phyloP scores from a whole-genome alignment of 2,113 vertebrate species.

The Cyprinodon brontotheroides region DNA sequence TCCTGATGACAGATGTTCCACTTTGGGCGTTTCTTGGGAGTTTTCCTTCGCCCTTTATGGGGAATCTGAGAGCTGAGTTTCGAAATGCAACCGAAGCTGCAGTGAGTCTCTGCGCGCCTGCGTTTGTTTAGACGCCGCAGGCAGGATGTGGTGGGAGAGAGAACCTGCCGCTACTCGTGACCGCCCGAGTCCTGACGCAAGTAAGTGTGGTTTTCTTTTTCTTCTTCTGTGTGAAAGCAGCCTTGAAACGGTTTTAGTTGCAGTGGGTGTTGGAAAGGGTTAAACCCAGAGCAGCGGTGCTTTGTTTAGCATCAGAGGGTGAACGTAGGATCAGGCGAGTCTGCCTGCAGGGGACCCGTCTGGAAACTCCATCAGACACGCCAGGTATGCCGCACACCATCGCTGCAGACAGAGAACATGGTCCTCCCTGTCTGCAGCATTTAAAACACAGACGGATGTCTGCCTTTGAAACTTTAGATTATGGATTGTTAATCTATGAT shows the following conservation, averaged over 20 bases:
- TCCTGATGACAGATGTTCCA: background rate
- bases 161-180: conserved; percentile 1
- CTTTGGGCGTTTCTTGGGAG: background rate
- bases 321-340: background rate
- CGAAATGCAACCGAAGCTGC: conserved; percentile 22
- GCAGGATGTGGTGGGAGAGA: conserved; percentile 22
- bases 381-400: no score
- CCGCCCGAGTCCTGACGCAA: background rate
- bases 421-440: no score
- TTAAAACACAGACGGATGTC: no score
- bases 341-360: background rate
- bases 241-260: conserved; percentile 10
- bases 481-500: no score
- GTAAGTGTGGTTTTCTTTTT: background rate
- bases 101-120: conserved; percentile 37
- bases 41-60: conserved; percentile 1
- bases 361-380: background rate
- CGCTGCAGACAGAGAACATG: no score
- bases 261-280: background rate
- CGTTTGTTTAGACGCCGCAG: background rate
- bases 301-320: conserved; percentile 1
- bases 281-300: background rate
- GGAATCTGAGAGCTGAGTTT: conserved; percentile 39
- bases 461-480: no score
- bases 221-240: no score